A percentile compares a stretch with the other conserved stretches of the same genome.
These are phyloP conservation scores for Brienomyrus longianalis DNA, from an alignment of 2,113 vertebrate species.

Conservation along the genomic window DNA sequence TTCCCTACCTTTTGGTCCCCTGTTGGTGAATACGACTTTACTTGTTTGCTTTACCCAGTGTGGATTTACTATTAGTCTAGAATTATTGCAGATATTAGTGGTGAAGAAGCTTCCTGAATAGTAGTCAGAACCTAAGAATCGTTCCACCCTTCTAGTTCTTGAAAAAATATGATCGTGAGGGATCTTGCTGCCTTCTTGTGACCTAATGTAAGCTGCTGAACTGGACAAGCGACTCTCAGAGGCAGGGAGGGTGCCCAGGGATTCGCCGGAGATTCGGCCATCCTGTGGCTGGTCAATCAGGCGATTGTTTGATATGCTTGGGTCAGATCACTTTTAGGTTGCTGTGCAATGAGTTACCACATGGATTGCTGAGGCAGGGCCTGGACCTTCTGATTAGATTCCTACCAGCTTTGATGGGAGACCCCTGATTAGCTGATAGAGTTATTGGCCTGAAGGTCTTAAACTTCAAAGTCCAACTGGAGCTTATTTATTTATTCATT, in stretches of 20 bases:
- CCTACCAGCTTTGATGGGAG: neutral
- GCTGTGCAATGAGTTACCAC: neutral
- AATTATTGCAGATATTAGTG: neutral
- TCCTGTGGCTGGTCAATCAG: neutral
- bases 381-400: neutral
- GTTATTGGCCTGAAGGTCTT: neutral
- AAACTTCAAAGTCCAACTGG: neutral
- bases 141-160: neutral
- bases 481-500: neutral
- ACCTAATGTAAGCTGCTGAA: neutral
- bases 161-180: neutral
- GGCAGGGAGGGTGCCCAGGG: neutral
- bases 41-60: neutral
- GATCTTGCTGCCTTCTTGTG: neutral
- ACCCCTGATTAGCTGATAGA: neutral
- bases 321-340: neutral
- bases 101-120: neutral
- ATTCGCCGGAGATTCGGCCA: neutral
- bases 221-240: neutral
- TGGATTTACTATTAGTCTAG: neutral
- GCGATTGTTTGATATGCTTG: neutral
- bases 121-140: neutral
- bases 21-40: neutral
- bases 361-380: neutral
- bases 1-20: neutral